Conservation (phyloP, 2,113 vertebrate genomes). For the Sterna hirundo region DNA sequence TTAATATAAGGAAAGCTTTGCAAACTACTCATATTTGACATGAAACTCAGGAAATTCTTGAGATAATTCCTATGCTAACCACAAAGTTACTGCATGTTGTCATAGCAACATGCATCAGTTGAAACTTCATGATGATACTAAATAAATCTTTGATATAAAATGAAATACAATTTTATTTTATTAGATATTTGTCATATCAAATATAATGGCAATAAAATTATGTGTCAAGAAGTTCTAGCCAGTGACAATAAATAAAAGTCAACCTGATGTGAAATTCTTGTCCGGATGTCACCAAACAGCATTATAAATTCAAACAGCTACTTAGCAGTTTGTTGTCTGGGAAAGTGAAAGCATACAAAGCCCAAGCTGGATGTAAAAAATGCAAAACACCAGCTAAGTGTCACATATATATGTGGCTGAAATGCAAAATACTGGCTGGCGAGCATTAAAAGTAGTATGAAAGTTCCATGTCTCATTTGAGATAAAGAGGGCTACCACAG, state of each 20-base stretch:
- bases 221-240: background rate
- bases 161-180: slow-evolving; percentile 4
- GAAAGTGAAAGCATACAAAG: background rate
- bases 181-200: background rate
- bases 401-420: background rate
- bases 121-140: background rate
- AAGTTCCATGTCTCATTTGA: background rate
- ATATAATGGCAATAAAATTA: background rate
- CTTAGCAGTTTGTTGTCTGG: background rate
- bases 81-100: background rate
- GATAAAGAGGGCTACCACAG: background rate
- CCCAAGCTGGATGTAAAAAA: background rate
- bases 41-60: background rate
- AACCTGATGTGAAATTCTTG: background rate
- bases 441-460: background rate
- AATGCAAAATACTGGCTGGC: background rate
- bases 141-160: slow-evolving; percentile 2
- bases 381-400: background rate
- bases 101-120: background rate
- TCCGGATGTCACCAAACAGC: background rate
- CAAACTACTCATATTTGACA: background rate
- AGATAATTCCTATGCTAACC: background rate
- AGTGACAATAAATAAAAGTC: background rate
- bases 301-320: background rate
- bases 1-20: background rate